Base-by-base conservation (phyloP, 2,888 invertebrate species). In the Tinea semifulvella region DNA sequence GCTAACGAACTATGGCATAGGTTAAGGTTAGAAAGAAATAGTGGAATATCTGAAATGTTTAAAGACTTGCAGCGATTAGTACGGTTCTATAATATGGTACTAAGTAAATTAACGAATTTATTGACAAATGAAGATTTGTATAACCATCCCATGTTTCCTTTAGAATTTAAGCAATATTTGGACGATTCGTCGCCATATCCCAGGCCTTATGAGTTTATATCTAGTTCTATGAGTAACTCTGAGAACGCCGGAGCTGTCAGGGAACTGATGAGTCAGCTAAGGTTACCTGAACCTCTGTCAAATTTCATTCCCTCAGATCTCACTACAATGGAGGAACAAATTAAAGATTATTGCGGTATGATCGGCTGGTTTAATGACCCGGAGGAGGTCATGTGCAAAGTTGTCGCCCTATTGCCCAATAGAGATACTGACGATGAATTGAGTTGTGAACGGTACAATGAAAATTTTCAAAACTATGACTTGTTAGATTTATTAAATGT, bases 181-280 rank as follows among this genome's bases (percentile, higher is more conserved):
- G 68, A 83, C 50, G 54, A 60, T 42, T 56, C 68, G 11, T 70
- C 79, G 1, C 75, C 80, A 35, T 82, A 83, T 53, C 88, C 90
- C 0, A 85, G 87, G 50, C 83, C 84, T 22, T 85, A 86, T 53
- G 88, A 89, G 60, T 86, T 88, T 61, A 88, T 91, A 51, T 84
- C 89, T 0, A 65, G 68, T 14, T 83, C 81, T 55, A 88, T 86
- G 70, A 87, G 83, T 52, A 73, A 65, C 50, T 54, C 66, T 22
- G 66, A 79, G 43, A 84, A 85, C 50, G 72, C 83, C 16, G 60
- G 60, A 1, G 64, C 71, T 22, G 63, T 90, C 5, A 79, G 77
- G 50, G 58, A 65, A 22, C 67, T 85, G 45, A 68, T 91, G 61
- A 69, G 76, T 35, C 68, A 68, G 18, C 61, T 89, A 5, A 81